These are phyloP conservation scores for Porites cylindrica DNA, from an alignment of 92 coral and sea anemone genomes.

Conservation along the genomic window DNA sequence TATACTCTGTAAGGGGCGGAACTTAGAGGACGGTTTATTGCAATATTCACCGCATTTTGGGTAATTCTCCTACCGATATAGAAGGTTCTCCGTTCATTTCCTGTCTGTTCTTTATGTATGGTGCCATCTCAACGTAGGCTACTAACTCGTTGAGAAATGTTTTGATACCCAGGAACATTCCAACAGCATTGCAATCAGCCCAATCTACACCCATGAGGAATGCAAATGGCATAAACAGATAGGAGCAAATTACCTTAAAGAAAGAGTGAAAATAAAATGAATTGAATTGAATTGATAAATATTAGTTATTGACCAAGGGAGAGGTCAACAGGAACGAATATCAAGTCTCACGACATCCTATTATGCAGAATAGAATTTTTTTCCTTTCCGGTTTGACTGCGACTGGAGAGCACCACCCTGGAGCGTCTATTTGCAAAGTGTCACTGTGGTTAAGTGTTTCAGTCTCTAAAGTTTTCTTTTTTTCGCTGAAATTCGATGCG, in stretches of 20 bases:
- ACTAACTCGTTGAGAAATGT: slow-evolving; percentile 93
- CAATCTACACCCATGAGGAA: slow-evolving; percentile 96
- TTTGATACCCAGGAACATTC: slow-evolving; percentile 87
- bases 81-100: slow-evolving; percentile 57
- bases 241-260: slow-evolving; percentile 83
- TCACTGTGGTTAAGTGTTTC: too few relatives aligned
- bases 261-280: neutral
- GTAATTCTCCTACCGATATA: slow-evolving; percentile 73
- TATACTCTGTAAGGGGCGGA: too few relatives aligned
- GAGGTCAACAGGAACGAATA: too few relatives aligned
- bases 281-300: neutral
- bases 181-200: slow-evolving; percentile 91
- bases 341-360: too few relatives aligned
- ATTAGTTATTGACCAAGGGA: too few relatives aligned
- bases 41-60: neutral
- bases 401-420: too few relatives aligned
- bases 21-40: too few relatives aligned
- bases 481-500: too few relatives aligned
- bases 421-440: too few relatives aligned
- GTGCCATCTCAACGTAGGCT: slow-evolving; percentile 80
- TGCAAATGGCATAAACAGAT: slow-evolving; percentile 89
- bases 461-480: too few relatives aligned
- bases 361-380: too few relatives aligned
- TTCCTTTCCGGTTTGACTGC: too few relatives aligned
- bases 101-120: slow-evolving; percentile 65